Base-by-base conservation (phyloP, 2,888 invertebrate genomes). In the Melieria omissa region DNA sequence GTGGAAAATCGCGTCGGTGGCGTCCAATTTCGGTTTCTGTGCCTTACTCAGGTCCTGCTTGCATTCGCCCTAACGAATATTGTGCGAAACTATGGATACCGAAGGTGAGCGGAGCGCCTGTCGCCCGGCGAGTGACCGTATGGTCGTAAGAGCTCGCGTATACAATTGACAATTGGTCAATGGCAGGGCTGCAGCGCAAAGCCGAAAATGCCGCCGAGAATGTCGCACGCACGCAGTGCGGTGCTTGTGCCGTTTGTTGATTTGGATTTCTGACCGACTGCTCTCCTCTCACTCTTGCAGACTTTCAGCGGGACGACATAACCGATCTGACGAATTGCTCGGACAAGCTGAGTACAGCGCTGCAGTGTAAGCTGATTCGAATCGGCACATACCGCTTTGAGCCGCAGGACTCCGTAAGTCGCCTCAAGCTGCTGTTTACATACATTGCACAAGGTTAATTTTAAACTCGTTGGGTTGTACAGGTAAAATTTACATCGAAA, bases 331-430 rank as follows among this genome's bases (percentile, higher is more conserved):
- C 86, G 52, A 89, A 89, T 74, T 69, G 78, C 10, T 41, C 76
- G 49, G 85, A 89, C 77, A 88, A 88, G 61, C 82, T 89, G 64
- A 88, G 88, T 67, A 90, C 90, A n/a, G 86, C 89, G 62, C 82
- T 94, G 10, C 86, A 88, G 16, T 95, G 95, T 85, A 90, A 94
- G 77, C 93, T 93, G 29, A 91, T 96, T 70, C 89, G 96, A 76
- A 92, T 97, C 83, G 96, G 97, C 54, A 94, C 95, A 14, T 94
- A 95, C 84, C 92, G 93, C 88, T 93, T 92, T 82, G 89, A 91
- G 77, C 93, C 95, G 44, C 89, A 89, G 73, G 93, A 94, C 83
- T 90, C 91, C 86, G 92, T 95, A 85, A 83, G 89, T 74, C 29
- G 4, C 12, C 16, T 9, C 5, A 12, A 57, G 46, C 46, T 62